Conservation (phyloP, 2,113 vertebrate genomes). For the Strix aluco region DNA sequence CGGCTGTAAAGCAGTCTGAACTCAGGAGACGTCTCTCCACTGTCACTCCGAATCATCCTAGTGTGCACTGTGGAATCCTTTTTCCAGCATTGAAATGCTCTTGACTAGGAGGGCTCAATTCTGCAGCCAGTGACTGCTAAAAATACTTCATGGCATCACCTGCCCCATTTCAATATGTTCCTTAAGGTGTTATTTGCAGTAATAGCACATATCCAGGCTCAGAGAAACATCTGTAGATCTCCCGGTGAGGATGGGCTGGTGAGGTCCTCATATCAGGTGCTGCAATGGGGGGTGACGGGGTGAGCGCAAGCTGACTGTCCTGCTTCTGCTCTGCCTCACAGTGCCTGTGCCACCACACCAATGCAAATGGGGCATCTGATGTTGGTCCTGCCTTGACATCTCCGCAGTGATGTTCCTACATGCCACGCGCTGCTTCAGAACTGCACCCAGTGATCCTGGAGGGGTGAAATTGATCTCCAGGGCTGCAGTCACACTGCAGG, state of each 20-base stretch:
- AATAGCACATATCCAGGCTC: not conserved
- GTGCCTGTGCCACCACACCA: not conserved
- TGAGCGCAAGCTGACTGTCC: not conserved
- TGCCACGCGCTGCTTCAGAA: not conserved
- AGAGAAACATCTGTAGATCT: not conserved
- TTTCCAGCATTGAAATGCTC: not conserved
- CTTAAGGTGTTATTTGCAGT: not conserved
- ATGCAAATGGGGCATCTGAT: not conserved
- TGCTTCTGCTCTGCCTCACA: not conserved
- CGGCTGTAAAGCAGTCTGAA: not conserved
- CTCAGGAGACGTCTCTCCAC: not conserved
- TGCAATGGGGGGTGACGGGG: not conserved
- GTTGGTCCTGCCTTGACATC: not conserved
- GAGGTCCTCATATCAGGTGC: not conserved
- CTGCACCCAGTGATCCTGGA: not conserved
- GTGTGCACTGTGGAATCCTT: not conserved
- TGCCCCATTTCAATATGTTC: not conserved
- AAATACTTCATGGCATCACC: not conserved
- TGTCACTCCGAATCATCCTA: accelerated
- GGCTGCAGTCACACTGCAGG: not conserved
- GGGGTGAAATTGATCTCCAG: not conserved
- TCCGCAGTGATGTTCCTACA: not conserved
- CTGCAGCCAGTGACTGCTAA: not conserved
- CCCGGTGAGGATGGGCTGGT: not conserved
- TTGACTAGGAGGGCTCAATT: not conserved